Evolutionary conservation across 2,797 vertebrate genomes (phyloP), one percentile per base, ranked within the genome.

Genomic region (Tinamus major): DNA sequence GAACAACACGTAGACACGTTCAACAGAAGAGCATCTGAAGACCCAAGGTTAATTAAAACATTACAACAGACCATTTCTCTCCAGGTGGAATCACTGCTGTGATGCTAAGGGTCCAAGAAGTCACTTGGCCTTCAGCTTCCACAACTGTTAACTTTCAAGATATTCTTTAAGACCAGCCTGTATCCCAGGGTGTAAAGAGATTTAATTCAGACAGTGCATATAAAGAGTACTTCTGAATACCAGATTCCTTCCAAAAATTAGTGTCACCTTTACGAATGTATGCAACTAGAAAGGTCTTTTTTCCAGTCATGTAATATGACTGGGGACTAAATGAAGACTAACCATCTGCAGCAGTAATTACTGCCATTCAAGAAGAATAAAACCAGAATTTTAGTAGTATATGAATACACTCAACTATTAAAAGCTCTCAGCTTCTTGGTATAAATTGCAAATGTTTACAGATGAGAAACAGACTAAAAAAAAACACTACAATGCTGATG

Each of bases 401-500:
- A 15, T 48, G 17, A 89, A 81, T 70, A 89, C 75, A 63, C 12
- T 35, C 26, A 82, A 24, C 31, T 63, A 42, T 51, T 65, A 65
- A 13, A 86, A 91, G 78, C 75, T n/a, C 81, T 61, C 75, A 75
- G 33, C 51, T 63, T n/a, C 5, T 69, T 41, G 9, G 21, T 44
- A 53, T 14, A 58, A 44, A 59, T 44, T 46, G 69, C 20, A 69
- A 70, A 61, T 71, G n/a, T 21, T 48, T 72, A 69, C 55, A 62
- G 29, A 70, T 68, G 12, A 89, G 70, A 63, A 76, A 83, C n/a
- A 79, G 48, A 80, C 29, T 39, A 24, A 27, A 61, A 79, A 86
- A 96, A 87, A 96, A 90, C 31, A 31, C 83, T 68, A 19, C 61
- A 75, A 48, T 63, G 77, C 69, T 67, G 93, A 97, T 85, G 68